Evolutionary conservation across 1,140 invertebrate genomes (phyloP), one percentile per base, ranked within the genome.

Genomic region (Meloidogyne floridensis): DNA sequence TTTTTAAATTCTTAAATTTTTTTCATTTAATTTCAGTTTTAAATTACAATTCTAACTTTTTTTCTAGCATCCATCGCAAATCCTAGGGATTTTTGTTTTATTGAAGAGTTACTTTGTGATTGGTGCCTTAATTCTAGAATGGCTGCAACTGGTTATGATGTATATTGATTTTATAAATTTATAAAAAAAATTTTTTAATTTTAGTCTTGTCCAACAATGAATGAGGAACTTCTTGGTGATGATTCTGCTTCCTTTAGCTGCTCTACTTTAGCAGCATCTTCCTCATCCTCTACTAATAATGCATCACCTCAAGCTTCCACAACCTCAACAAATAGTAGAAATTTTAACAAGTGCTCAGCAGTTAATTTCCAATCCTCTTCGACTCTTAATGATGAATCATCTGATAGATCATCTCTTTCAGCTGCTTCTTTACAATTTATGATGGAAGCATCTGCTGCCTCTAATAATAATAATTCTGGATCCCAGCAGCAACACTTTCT

Each of bases 151-250:
- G 59, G 59, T 5, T 65, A 65, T 15, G 59, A 65, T 65, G 59
- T 65, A 65, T 8, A 47, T 2, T 32, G 0, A 8, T 7, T 47
- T 47, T 47, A 47, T 47, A 47, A 47, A 47, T 47, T 47, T 47
- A 7, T 47, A 47, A 32, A 32, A 32, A 32, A 32, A 32, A 32
- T 32, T 32, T 32, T 32, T 32, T 32, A 32, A 32, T 32, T 79
- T 8, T 72, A 79, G 65, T 72, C 65, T 56, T 51, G 53, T 69
- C 15, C 42, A 9, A 53, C 77, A 79, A 65, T 79, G 77, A 79
- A 79, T 72, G 77, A 79, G 11, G 56, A 54, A 71, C 42, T 79
- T 20, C 59, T 79, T 47, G 13, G 10, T 4, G 43, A 72, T 13
- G 51, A 53, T 13, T 65, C 9, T 72, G 51, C 51, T 20, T 71